A percentile compares a stretch with the other conserved stretches of the same genome.
These are phyloP conservation scores for Plebejus anna DNA, from an alignment of 2,888 invertebrate genomes.

Conservation along the genomic window DNA sequence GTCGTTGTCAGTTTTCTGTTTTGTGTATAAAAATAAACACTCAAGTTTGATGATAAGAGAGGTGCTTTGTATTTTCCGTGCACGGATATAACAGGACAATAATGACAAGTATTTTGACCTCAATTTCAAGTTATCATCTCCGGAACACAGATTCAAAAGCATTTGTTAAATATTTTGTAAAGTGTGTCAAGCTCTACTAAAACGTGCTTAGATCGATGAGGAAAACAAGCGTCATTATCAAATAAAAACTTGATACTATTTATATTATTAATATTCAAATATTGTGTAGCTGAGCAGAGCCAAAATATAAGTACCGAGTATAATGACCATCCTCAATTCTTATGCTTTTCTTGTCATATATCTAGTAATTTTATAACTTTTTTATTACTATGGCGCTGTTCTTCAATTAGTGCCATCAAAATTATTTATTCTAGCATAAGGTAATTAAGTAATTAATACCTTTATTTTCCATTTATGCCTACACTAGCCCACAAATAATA, in stretches of 20 bases:
- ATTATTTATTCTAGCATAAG: too few relatives aligned
- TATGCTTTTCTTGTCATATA: too few relatives aligned
- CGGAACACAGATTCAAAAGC: not conserved
- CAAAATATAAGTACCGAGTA: not conserved
- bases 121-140: not conserved
- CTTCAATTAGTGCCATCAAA: too few relatives aligned
- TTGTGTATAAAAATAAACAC: constrained; percentile 15
- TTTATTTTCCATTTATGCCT: too few relatives aligned
- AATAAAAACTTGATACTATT: not conserved
- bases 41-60: not conserved
- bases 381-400: too few relatives aligned
- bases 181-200: not conserved
- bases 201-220: constrained; percentile 6
- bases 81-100: not conserved
- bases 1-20: not conserved
- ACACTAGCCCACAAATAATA: too few relatives aligned
- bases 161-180: not conserved
- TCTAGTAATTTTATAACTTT: too few relatives aligned
- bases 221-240: not conserved
- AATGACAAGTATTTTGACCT: not conserved
- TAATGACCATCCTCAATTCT: too few relatives aligned
- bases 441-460: too few relatives aligned
- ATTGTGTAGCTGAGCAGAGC: not conserved
- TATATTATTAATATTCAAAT: not conserved
- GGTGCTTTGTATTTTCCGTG: not conserved